Evolutionary conservation across 2,113 vertebrate species (phyloP), one percentile per base, ranked within the genome.

Genomic region (Prolemur simus): DNA sequence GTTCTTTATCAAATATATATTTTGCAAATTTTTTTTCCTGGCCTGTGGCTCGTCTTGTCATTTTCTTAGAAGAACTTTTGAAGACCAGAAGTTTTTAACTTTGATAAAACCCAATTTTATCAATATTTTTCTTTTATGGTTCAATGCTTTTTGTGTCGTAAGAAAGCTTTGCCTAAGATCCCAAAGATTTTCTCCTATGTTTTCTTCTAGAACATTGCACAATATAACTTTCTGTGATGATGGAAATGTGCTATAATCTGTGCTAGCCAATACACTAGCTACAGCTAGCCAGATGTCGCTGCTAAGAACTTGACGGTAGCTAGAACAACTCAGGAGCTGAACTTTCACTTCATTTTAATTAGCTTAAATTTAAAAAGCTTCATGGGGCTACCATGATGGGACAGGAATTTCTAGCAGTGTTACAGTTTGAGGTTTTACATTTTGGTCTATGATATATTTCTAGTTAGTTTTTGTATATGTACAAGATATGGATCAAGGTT

Each of bases 391-490:
- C 13, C 73, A 92, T 29, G 13, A 66, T 25, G 42, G 37, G 47
- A 84, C 78, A 85, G 54, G 60, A 92, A 78, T 29, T 78, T 95
- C 52, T 71, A 78, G 20, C 92, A 85, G 32, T 66, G 54, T 60
- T 73, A 91, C 3, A 95, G 23, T 52, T 91, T 91, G 27, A 88
- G 69, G 84, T 56, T 93, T 89, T 69, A 93, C 71, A 89, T 83
- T 89, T 84, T 85, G 29, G 25, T 69, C 39, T 82, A 81, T 34
- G 47, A 56, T 58, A 95, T 34, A 80, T 64, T 73, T 78, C 32
- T 47, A 68, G 39, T 49, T 92, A 92, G 84, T 47, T 64, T 95
- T 89, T 85, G 37, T 74, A 73, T 42, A 45, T 18, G 42, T 42
- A 39, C 7, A 13, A 73, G 39, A 20, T 83, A 45, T 39, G 29